These are phyloP conservation scores for Homarus gammarus DNA, from an alignment of 2,888 invertebrate species.

Conservation along the genomic window DNA sequence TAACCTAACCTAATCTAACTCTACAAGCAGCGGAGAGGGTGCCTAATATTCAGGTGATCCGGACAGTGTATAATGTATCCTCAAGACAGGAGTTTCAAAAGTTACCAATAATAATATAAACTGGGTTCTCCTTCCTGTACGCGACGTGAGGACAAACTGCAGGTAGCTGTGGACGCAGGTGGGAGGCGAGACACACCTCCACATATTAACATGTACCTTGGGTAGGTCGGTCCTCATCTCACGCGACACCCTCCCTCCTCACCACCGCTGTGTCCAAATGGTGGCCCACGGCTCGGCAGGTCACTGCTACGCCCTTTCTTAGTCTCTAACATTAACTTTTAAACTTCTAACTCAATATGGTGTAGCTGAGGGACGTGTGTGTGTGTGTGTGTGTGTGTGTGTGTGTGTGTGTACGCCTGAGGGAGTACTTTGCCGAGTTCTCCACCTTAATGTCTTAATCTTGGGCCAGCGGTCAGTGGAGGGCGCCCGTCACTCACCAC, in stretches of 20 bases:
- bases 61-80: too few species aligned
- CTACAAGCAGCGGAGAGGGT: too few species aligned
- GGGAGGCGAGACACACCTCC: too few species aligned
- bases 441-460: slow-evolving; percentile 66
- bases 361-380: slow-evolving; percentile 10
- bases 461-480: slow-evolving; percentile 44
- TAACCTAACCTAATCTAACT: too few species aligned
- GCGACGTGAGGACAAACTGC: too few species aligned
- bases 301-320: too few species aligned
- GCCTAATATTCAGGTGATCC: too few species aligned
- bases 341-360: not conserved
- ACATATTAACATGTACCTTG: too few species aligned
- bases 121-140: too few species aligned
- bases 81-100: too few species aligned
- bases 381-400: slow-evolving; percentile 38
- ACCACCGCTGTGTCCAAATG: not conserved
- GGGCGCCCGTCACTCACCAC: slow-evolving; percentile 41
- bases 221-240: not conserved
- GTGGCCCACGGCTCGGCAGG: not conserved
- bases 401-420: slow-evolving; percentile 15
- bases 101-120: too few species aligned
- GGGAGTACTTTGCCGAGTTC: slow-evolving; percentile 45
- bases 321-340: slow-evolving; percentile 3
- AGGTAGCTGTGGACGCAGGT: too few species aligned
- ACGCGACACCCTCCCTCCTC: slow-evolving; percentile 3